Percentiles rank a stretch among this genome's conserved stretches.
These are phyloP conservation scores for Gorsachius magnificus DNA, from an alignment of 2,797 vertebrate genomes.

Conservation along the genomic window DNA sequence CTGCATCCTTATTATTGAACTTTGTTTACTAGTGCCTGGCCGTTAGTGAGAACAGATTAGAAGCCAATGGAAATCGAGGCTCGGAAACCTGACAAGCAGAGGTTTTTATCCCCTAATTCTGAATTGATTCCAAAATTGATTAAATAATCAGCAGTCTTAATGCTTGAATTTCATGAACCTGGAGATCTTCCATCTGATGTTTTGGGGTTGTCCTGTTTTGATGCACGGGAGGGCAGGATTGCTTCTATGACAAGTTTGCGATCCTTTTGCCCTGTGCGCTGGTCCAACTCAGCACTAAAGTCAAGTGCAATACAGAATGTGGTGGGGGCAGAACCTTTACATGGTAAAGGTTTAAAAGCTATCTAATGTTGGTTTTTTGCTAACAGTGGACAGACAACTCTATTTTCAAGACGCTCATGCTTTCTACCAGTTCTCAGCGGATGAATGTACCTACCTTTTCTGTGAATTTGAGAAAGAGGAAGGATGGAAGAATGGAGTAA, in stretches of 20 bases:
- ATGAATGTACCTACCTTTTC: constrained; percentile 90
- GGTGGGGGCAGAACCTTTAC: background rate
- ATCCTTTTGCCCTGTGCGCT: background rate
- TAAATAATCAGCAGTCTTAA: background rate
- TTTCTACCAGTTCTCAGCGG: constrained; percentile 97
- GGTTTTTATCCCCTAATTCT: background rate
- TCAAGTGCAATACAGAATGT: background rate
- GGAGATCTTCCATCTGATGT: background rate
- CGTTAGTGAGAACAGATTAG: background rate
- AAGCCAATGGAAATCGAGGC: background rate
- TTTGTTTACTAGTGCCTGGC: background rate
- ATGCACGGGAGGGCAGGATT: background rate
- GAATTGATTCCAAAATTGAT: background rate
- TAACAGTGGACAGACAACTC: constrained; percentile 89
- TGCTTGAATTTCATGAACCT: background rate
- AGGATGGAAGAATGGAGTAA: constrained; percentile 92
- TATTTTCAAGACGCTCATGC: constrained; percentile 91
- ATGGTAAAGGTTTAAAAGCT: background rate
- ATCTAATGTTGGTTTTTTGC: constrained; percentile 25
- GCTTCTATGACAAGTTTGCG: background rate
- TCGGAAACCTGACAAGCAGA: background rate
- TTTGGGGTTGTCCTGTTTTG: background rate
- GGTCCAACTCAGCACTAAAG: background rate
- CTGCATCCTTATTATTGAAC: background rate
- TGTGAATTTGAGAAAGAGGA: constrained; percentile 93